phyloP scores from a whole-genome alignment of 1,140 invertebrate genomes.

The Bombus vancouverensis region DNA sequence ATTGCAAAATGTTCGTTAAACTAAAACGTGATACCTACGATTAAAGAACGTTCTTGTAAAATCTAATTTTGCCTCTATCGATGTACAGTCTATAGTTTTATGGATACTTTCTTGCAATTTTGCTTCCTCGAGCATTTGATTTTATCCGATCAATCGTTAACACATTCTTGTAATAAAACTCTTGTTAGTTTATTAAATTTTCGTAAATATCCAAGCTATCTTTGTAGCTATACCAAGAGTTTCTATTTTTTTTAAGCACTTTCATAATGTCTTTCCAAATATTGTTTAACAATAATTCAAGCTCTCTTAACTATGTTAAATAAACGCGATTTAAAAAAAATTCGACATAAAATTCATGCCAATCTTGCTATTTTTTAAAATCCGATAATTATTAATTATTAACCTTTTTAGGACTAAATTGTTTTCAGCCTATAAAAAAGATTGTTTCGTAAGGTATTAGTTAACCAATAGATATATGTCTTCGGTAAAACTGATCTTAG shows the following conservation, averaged over 20 bases:
- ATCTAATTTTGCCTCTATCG: neutral
- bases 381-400: too few species aligned
- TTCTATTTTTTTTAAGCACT: neutral
- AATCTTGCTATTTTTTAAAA: too few species aligned
- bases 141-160: neutral
- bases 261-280: neutral
- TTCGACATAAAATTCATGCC: neutral
- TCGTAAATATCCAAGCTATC: neutral
- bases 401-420: too few species aligned
- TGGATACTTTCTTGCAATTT: neutral
- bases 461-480: too few species aligned
- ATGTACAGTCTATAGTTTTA: neutral
- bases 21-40: neutral
- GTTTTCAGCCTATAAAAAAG: too few species aligned
- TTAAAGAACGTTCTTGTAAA: neutral
- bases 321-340: neutral
- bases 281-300: neutral
- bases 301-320: neutral
- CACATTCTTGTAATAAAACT: neutral
- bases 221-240: neutral
- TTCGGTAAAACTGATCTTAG: too few species aligned
- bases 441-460: too few species aligned
- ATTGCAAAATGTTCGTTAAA: slow-evolving; percentile 16
- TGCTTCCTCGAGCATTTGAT: neutral
- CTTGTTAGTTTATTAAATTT: neutral